phyloP scores from a whole-genome alignment of 2,797 vertebrate species.

The Myiotriccus ornatus region DNA sequence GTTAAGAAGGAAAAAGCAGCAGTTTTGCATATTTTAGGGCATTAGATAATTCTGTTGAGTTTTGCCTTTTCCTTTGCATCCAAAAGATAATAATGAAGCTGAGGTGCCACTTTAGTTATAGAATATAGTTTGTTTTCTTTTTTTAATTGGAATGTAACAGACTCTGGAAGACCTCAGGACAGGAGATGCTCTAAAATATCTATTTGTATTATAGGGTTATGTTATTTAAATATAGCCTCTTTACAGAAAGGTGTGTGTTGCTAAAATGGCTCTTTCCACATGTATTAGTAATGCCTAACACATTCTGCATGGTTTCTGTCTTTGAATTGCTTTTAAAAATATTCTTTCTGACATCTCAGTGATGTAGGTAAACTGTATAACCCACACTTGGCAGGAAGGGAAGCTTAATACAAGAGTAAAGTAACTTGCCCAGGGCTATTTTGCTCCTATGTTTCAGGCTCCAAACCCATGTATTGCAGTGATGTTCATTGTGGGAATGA shows the following conservation, averaged over 20 bases:
- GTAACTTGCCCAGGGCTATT: not conserved
- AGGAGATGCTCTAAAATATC: not conserved
- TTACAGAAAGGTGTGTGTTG: not conserved
- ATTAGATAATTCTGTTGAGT: not conserved
- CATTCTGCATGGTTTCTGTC: not conserved
- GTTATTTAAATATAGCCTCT: not conserved
- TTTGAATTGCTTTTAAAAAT: not conserved
- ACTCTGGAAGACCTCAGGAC: not conserved
- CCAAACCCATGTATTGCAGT: rapidly evolving
- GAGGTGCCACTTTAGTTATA: not conserved
- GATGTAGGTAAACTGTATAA: not conserved
- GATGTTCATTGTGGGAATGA: not conserved
- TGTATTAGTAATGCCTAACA: not conserved
- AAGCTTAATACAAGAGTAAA: not conserved
- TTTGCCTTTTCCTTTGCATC: not conserved
- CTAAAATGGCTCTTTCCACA: not conserved
- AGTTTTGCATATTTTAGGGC: not conserved
- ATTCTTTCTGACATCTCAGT: not conserved
- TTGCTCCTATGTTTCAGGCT: not conserved
- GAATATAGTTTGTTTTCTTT: not conserved
- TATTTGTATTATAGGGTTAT: not conserved
- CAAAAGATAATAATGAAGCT: not conserved
- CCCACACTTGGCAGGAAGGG: not conserved
- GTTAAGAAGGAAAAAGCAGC: not conserved
- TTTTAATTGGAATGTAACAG: not conserved